These are phyloP conservation scores for Leptinotarsa tumamoca DNA, from an alignment of 2,888 invertebrate genomes.

Conservation along the genomic window DNA sequence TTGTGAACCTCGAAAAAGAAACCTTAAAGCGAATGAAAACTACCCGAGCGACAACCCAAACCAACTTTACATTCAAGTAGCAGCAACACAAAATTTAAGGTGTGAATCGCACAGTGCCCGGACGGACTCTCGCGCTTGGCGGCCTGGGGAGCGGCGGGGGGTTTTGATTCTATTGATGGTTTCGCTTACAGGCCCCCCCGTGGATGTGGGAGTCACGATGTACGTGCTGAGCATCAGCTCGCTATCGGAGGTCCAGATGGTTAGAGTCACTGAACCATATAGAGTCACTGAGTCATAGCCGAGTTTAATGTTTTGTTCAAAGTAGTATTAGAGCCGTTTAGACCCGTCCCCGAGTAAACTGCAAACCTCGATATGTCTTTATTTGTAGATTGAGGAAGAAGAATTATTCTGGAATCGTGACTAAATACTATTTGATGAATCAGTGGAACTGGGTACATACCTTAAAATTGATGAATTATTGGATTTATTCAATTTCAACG, in stretches of 20 bases:
- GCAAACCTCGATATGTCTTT: constrained; percentile 35
- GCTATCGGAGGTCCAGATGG: constrained; percentile 98
- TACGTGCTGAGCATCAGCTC: constrained; percentile 98
- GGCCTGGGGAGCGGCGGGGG: constrained; percentile 56
- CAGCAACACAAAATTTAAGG: not conserved
- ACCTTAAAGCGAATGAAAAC: too few species aligned
- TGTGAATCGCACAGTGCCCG: constrained; percentile 58
- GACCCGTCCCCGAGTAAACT: constrained; percentile 55
- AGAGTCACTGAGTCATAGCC: constrained; percentile 31
- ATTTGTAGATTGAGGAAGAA: too few species aligned
- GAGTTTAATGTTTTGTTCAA: constrained; percentile 45
- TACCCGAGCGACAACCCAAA: too few species aligned
- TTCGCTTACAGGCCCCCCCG: constrained; percentile 90
- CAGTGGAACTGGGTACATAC: too few species aligned
- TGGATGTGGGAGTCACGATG: constrained; percentile 97
- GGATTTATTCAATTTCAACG: too few species aligned
- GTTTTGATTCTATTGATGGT: constrained; percentile 50
- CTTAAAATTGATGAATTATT: too few species aligned
- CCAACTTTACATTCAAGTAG: not conserved
- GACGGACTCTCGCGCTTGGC: constrained; percentile 64
- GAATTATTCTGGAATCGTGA: not conserved
- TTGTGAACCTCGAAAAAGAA: too few species aligned
- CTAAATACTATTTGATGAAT: not conserved
- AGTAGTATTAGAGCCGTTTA: constrained; percentile 44
- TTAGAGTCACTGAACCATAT: constrained; percentile 59